A percentile compares a stretch with the other conserved stretches of the same genome.
These are phyloP conservation scores for Orthonevra nobilis DNA, from an alignment of 2,888 invertebrate species.

Conservation along the genomic window DNA sequence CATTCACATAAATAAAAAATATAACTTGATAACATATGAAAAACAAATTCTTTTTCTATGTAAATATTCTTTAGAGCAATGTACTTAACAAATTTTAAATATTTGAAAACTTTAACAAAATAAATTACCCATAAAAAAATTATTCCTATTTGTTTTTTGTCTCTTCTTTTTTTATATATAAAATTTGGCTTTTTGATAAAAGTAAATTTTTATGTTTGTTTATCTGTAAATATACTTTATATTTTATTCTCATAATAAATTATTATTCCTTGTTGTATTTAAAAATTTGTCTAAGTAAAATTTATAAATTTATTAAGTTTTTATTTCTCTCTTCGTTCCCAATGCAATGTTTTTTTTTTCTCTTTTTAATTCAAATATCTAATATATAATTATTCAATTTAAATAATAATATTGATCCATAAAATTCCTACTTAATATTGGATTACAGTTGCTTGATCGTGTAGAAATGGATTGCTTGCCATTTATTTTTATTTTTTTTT, in stretches of 20 bases:
- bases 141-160: constrained; percentile 7
- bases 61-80: background rate
- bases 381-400: constrained; percentile 54
- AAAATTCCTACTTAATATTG: constrained; percentile 54
- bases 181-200: too few relatives aligned
- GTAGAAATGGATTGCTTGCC: constrained; percentile 20
- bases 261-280: background rate
- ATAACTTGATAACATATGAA: background rate
- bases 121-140: constrained; percentile 5
- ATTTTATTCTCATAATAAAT: constrained; percentile 11
- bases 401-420: constrained; percentile 67
- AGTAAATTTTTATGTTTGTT: background rate
- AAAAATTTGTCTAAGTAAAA: constrained; percentile 49
- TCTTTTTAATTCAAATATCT: constrained; percentile 51
- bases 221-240: constrained; percentile 8
- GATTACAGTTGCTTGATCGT: constrained; percentile 62
- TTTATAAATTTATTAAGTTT: constrained; percentile 47
- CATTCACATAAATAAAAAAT: background rate
- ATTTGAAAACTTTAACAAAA: constrained; percentile 53
- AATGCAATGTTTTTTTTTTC: constrained; percentile 39
- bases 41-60: background rate
- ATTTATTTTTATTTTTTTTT: constrained; percentile 22
- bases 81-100: constrained; percentile 40
- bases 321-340: constrained; percentile 16
- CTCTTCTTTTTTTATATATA: too few relatives aligned